phyloP scores from a whole-genome alignment of 2,113 vertebrate genomes.

The Alectura lathami region DNA sequence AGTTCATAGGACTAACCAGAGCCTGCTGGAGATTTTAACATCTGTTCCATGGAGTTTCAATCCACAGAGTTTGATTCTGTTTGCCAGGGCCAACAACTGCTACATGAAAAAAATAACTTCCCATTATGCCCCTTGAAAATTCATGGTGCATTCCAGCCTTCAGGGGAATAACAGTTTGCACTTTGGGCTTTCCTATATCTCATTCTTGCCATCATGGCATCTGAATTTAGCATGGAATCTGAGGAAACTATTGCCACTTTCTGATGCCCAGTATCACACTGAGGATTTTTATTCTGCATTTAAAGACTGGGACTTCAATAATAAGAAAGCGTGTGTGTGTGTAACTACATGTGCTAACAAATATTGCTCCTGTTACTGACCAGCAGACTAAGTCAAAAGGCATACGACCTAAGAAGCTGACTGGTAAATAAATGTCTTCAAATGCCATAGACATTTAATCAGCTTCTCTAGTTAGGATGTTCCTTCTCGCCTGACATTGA shows the following conservation, averaged over 20 bases:
- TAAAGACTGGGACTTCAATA: neutral
- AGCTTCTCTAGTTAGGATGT: conserved; percentile 14
- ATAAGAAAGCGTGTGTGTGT: neutral
- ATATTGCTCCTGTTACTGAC: neutral
- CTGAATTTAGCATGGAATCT: neutral
- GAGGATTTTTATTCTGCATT: neutral
- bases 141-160: neutral
- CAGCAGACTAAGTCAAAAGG: neutral
- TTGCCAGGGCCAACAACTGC: neutral
- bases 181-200: neutral
- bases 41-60: neutral
- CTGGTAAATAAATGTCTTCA: neutral
- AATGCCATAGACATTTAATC: conserved; percentile 2
- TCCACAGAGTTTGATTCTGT: neutral
- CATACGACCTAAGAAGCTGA: neutral
- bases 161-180: neutral
- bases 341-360: neutral
- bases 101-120: neutral
- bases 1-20: neutral
- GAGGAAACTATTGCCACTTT: neutral
- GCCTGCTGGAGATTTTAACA: neutral
- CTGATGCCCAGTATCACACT: neutral
- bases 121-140: neutral
- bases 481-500: neutral
- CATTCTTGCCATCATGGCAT: neutral